Conservation (phyloP, 2,113 vertebrate genomes). For the Trinectes maculatus region DNA sequence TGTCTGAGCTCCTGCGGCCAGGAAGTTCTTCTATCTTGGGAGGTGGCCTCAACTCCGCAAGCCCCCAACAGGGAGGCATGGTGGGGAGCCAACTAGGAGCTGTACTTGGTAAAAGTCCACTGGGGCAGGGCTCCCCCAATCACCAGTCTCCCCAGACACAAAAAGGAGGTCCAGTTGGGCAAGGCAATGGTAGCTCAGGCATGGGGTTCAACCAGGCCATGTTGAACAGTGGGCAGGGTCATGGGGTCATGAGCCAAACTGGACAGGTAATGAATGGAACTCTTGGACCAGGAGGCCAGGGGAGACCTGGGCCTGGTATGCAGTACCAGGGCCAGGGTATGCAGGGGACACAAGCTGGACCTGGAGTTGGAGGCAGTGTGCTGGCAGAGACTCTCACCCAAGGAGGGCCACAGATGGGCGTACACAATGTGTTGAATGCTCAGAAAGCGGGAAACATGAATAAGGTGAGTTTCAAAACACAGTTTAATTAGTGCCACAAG, state of each 20-base stretch:
- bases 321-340: slow-evolving; percentile 89
- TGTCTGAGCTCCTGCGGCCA: slow-evolving; percentile 94
- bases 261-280: slow-evolving; percentile 96
- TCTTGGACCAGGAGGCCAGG: slow-evolving; percentile 88
- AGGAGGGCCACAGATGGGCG: slow-evolving; percentile 88
- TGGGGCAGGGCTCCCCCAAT: slow-evolving; percentile 87
- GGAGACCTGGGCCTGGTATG: slow-evolving; percentile 87
- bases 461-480: slow-evolving; percentile 85
- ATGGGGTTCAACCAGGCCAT: slow-evolving; percentile 92
- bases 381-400: slow-evolving; percentile 93
- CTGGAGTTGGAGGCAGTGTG: slow-evolving; percentile 84
- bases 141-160: slow-evolving; percentile 89
- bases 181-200: slow-evolving; percentile 85
- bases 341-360: slow-evolving; percentile 87
- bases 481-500: neutral
- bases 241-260: slow-evolving; percentile 89
- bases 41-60: slow-evolving; percentile 84
- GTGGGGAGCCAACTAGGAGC: slow-evolving; percentile 85
- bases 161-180: slow-evolving; percentile 87
- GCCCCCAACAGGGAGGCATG: slow-evolving; percentile 86
- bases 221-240: slow-evolving; percentile 91
- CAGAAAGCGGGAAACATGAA: slow-evolving; percentile 92
- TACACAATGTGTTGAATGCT: slow-evolving; percentile 86
- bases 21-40: slow-evolving; percentile 86
- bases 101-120: slow-evolving; percentile 89